These are phyloP conservation scores for Diabrotica virgifera DNA, from an alignment of 1,140 invertebrate genomes.

Conservation along the genomic window DNA sequence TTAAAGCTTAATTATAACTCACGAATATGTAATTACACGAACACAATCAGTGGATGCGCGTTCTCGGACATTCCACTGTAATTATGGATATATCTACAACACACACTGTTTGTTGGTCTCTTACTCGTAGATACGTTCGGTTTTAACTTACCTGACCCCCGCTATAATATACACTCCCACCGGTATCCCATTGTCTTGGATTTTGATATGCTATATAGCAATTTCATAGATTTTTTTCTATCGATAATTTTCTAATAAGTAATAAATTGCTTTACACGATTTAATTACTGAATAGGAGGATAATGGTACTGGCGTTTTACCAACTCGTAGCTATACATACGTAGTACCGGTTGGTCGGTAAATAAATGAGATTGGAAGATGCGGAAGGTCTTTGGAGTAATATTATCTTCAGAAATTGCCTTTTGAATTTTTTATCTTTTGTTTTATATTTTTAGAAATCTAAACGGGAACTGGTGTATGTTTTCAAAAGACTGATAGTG, in stretches of 20 bases:
- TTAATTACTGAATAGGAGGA: conserved; percentile 15
- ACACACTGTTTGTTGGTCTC: conserved; percentile 1
- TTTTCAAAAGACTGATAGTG: too few species aligned
- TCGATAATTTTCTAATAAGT: conserved; percentile 21
- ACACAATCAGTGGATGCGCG: conserved; percentile 47
- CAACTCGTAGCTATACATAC: too few species aligned
- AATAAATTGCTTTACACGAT: conserved; percentile 23
- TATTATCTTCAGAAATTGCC: too few species aligned
- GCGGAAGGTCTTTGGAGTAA: not conserved
- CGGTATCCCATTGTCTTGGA: conserved; percentile 34
- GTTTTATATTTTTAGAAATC: too few species aligned
- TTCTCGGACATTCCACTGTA: conserved; percentile 44
- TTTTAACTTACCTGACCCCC: conserved; percentile 37
- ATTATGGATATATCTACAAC: conserved; percentile 43
- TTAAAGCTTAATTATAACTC: conserved; percentile 45
- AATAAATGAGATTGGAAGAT: not conserved
- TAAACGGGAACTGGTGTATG: too few species aligned
- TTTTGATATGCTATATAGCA: conserved; percentile 26
- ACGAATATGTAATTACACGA: conserved; percentile 48
- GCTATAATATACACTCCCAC: conserved; percentile 43
- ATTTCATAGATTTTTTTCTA: conserved; percentile 23
- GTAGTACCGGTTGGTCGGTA: not conserved
- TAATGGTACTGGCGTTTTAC: conserved; percentile 6
- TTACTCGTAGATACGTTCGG: conserved; percentile 6
- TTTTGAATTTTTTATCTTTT: too few species aligned